Evolutionary conservation across 2,113 vertebrate genomes (phyloP).

Genomic region (Orycteropus afer): DNA sequence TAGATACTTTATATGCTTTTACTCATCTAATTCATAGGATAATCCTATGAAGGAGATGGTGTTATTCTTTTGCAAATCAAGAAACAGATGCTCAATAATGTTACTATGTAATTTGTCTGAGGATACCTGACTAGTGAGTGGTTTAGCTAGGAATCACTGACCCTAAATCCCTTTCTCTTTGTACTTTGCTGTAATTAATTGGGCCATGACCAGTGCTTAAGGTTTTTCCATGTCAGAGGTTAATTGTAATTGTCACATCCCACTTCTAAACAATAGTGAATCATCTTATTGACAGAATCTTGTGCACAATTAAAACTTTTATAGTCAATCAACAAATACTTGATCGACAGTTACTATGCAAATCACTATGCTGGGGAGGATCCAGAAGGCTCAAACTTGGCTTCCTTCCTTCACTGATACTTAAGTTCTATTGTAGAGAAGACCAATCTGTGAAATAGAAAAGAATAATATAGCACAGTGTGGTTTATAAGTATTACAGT

Average conservation of each 20-base stretch:
- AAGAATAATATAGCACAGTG: no score
- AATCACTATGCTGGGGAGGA: not conserved
- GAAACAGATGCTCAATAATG: not conserved
- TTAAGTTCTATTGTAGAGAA: not conserved
- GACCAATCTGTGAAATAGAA: not conserved
- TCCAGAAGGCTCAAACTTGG: not conserved
- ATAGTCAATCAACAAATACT: not conserved
- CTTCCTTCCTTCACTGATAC: not conserved
- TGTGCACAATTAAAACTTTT: not conserved
- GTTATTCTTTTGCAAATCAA: not conserved
- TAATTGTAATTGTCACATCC: not conserved
- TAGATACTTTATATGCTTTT: not conserved
- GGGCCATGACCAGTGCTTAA: not conserved
- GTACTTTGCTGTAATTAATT: not conserved
- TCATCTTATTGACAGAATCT: not conserved
- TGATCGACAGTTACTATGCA: not conserved
- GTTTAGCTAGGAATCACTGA: not conserved
- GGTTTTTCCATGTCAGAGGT: not conserved
- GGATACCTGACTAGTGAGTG: not conserved
- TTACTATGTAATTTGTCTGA: not conserved
- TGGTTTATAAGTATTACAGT: no score
- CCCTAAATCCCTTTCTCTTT: not conserved
- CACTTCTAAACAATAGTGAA: not conserved
- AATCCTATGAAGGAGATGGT: not conserved
- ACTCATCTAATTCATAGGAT: not conserved